Percentiles rank a stretch among this genome's conserved stretches.
Conservation (phyloP, 2,888 invertebrate species). For the Rotaria socialis region DNA sequence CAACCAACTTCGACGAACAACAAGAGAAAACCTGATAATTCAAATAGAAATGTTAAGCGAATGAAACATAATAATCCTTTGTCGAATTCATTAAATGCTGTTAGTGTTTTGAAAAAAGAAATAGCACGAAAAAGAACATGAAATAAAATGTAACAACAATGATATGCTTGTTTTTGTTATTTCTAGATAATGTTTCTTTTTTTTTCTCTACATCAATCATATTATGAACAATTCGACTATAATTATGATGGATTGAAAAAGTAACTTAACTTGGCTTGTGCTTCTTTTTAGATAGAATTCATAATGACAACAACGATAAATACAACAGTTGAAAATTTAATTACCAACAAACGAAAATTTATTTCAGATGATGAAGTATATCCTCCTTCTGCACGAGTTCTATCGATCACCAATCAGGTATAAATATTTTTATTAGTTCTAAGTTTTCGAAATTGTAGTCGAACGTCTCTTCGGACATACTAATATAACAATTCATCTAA, state of each 20-base stretch:
- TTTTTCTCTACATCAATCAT: too few relatives aligned
- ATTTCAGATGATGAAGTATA: conserved; percentile 14
- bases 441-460: not conserved
- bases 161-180: not conserved
- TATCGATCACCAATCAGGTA: not conserved
- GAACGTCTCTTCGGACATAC: not conserved
- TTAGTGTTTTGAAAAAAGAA: conserved; percentile 6
- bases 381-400: not conserved
- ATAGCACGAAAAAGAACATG: not conserved
- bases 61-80: conserved; percentile 9
- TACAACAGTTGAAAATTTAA: not conserved
- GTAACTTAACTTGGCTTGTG: too few relatives aligned
- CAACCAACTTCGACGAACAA: not conserved
- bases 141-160: not conserved
- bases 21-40: not conserved
- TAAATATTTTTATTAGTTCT: not conserved
- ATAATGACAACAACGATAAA: not conserved
- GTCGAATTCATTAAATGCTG: conserved; percentile 28
- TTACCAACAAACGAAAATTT: conserved; percentile 34
- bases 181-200: not conserved
- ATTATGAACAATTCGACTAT: too few relatives aligned
- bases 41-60: not conserved
- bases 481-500: not conserved
- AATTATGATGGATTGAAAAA: too few relatives aligned
- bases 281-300: not conserved